Percentiles rank a stretch among this genome's conserved stretches.
phyloP scores from a whole-genome alignment of 1,140 invertebrate genomes.

The Conopomorpha cramerella region DNA sequence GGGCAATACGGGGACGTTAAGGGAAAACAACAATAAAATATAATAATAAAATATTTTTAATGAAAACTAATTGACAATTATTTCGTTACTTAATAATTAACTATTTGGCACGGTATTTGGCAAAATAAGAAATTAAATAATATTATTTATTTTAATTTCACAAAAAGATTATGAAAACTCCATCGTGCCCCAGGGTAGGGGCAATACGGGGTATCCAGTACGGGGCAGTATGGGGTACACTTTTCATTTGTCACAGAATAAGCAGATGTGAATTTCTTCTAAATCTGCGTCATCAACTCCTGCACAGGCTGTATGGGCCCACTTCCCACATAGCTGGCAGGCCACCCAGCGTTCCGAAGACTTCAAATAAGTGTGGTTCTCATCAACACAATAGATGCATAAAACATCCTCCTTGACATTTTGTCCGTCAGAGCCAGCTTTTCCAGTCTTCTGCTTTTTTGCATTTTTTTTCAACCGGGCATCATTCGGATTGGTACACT shows the following conservation, averaged over 20 bases:
- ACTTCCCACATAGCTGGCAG: conserved; percentile 22
- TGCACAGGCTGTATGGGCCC: conserved; percentile 27
- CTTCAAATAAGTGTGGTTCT: conserved; percentile 16
- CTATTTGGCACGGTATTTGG: conserved; percentile 12
- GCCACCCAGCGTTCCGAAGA: conserved; percentile 22
- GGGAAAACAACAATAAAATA: neutral
- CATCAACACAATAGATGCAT: conserved; percentile 18
- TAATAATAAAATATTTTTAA: conserved; percentile 6
- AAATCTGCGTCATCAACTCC: conserved; percentile 15
- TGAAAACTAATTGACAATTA: conserved; percentile 5
- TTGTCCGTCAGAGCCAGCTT: conserved; percentile 6
- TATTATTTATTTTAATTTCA: conserved; percentile 9
- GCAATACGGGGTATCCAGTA: conserved; percentile 12
- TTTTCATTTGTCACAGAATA: conserved; percentile 15
- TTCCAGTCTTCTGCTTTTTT: conserved; percentile 12
- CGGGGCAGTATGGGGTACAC: conserved; percentile 11
- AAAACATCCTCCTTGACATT: conserved; percentile 17
- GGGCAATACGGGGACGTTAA: neutral
- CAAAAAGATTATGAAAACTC: conserved; percentile 5
- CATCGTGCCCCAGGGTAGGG: conserved; percentile 11
- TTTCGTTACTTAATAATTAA: conserved; percentile 10
- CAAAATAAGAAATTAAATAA: conserved; percentile 7
- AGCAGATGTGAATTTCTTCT: conserved; percentile 20
- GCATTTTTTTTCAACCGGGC: conserved; percentile 10
- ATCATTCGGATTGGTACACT: conserved; percentile 11